Evolutionary conservation across 1,140 invertebrate genomes (phyloP), one percentile per base, ranked within the genome.

Genomic region (Plutomurus gul): DNA sequence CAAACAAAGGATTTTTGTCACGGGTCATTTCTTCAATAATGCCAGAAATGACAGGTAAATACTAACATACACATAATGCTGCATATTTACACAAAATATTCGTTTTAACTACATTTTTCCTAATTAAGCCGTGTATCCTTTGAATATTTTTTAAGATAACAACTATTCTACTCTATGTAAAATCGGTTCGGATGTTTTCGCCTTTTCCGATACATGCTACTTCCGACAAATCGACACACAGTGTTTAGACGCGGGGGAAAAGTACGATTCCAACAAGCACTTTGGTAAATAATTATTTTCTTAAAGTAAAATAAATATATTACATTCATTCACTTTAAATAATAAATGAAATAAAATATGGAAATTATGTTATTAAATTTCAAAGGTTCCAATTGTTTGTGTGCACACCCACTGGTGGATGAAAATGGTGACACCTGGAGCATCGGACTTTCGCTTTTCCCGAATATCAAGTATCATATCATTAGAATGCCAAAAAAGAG

Each of bases 1-100:
- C 87, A 8, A 84, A 84, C 75, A 88, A 87, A 81, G 85, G 84
- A 60, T 83, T 88, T n/a, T 85, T 88, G 70, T 84, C 85, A 1
- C 85, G 85, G 80, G 80, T 85, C 40, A 33, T 81, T 4, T 65
- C 56, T 1, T 18, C 56, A 33, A 65, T 65, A n/a, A 18, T 65
- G 27, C 56, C 56, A 8, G 56, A 65, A 7, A 33, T 65, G 30
- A 33, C 56, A n/a, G 56, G 56, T 65, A 30, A 6, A 47, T 47
- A 47, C 10, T 4, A 13, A n/a, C 18, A 37, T 39, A 37, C 33
- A 20, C 36, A 20, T 4, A 13, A 37, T 36, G 25, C 10, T 37
- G 20, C 16, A 37, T 11, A 6, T 33, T 71, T 36, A 10, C 3
- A 11, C 16, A 39, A 8, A 60, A 10, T 4, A 8, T 25, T 60